phyloP scores from a whole-genome alignment of 2,888 invertebrate genomes.

The Ashinkailepas kermadecensis region DNA sequence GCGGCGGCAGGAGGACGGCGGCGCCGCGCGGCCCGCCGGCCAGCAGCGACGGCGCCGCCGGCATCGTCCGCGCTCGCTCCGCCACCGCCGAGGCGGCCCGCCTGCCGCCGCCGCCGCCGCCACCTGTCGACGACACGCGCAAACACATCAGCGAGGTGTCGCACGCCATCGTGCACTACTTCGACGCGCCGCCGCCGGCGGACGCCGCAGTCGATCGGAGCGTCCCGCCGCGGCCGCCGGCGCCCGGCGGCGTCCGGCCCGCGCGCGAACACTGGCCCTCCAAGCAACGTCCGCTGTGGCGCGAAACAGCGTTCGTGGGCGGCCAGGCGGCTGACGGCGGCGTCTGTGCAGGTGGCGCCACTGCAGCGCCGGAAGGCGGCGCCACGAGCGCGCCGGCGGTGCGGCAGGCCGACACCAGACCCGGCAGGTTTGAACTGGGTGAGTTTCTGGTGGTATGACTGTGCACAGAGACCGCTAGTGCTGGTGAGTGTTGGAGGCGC shows the following conservation, averaged over 20 bases:
- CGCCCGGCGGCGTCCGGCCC: not conserved
- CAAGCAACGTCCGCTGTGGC: not conserved
- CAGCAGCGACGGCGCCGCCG: slow-evolving; percentile 14
- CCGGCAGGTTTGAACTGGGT: not conserved
- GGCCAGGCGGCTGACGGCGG: not conserved
- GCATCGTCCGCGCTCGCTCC: not conserved
- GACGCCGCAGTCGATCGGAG: no score
- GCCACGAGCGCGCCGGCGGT: not conserved
- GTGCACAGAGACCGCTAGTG: no score
- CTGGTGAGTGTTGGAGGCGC: no score
- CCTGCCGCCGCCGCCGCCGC: not conserved
- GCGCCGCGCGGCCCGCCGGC: not conserved
- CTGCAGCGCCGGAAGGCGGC: slow-evolving; percentile 21
- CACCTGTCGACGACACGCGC: not conserved
- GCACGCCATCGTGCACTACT: slow-evolving; percentile 6
- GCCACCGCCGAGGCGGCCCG: not conserved
- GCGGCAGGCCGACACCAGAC: slow-evolving; percentile 34
- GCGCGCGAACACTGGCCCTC: not conserved
- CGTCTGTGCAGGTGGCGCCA: not conserved
- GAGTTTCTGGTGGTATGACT: slow-evolving; percentile 5
- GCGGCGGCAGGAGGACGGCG: slow-evolving; percentile 25
- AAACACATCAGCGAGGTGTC: not conserved
- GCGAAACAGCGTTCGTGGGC: slow-evolving; percentile 4
- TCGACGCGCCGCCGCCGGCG: not conserved
- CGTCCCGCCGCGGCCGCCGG: not conserved